phyloP scores from a whole-genome alignment of 2,113 vertebrate genomes.

The Protobothrops mucrosquamatus region DNA sequence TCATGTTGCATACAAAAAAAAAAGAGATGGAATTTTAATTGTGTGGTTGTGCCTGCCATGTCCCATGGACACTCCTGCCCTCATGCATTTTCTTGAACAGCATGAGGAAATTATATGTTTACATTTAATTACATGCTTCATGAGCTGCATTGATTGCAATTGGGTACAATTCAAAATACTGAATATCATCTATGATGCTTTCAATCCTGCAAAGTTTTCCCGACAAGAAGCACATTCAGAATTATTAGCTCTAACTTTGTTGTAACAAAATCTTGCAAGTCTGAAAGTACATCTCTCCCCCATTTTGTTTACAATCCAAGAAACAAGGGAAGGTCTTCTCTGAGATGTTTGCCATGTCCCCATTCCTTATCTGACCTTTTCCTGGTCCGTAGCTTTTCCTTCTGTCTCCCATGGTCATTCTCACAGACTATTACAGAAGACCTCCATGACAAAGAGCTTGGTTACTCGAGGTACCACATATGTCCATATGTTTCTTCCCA shows the following conservation, averaged over 20 bases:
- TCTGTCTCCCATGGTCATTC: neutral
- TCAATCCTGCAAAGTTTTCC: neutral
- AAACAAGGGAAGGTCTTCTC: neutral
- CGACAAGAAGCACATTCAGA: neutral
- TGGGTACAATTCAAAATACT: neutral
- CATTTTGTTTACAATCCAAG: neutral
- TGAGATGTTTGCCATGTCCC: neutral
- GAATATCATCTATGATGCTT: neutral
- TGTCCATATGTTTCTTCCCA: neutral
- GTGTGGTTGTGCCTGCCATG: neutral
- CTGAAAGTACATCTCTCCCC: neutral
- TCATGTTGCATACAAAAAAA: neutral
- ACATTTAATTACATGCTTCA: neutral
- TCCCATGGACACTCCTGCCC: neutral
- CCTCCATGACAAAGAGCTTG: neutral
- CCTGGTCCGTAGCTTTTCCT: neutral
- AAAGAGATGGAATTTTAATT: neutral
- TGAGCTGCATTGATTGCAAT: neutral
- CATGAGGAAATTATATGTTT: neutral
- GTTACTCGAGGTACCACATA: neutral
- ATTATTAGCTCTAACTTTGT: neutral
- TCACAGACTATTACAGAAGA: neutral
- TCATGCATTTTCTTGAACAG: neutral
- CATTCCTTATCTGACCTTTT: neutral
- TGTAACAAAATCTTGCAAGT: neutral